phyloP scores from a whole-genome alignment of 2,888 invertebrate species.

The Harpalus rufipes region DNA sequence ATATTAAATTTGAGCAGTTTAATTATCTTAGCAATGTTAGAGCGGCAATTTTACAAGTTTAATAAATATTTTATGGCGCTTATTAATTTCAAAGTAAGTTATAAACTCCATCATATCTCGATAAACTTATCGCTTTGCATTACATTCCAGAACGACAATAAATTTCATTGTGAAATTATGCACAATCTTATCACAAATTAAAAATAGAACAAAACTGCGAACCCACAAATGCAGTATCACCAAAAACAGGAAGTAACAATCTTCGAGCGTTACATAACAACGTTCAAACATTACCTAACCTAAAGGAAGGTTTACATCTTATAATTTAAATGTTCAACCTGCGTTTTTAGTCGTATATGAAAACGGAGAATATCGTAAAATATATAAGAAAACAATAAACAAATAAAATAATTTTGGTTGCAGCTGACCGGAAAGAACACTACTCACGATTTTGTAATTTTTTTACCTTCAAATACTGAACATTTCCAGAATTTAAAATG shows the following conservation, averaged over 20 bases:
- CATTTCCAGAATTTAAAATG: too few species aligned
- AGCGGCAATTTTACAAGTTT: conserved; percentile 6
- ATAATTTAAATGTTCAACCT: too few species aligned
- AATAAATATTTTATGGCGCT: conserved; percentile 32
- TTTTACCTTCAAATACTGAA: too few species aligned
- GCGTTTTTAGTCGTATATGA: too few species aligned
- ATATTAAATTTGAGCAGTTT: neutral
- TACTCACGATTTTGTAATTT: too few species aligned
- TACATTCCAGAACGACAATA: conserved; percentile 39
- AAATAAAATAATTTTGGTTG: too few species aligned
- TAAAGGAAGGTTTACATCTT: neutral
- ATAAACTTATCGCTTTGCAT: conserved; percentile 34
- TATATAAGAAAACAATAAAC: too few species aligned
- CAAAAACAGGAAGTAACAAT: conserved; percentile 52
- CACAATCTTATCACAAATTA: conserved; percentile 55
- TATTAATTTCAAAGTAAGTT: conserved; percentile 25
- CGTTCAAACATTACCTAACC: conserved; percentile 14
- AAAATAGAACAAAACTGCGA: conserved; percentile 51
- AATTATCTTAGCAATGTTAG: conserved; percentile 14
- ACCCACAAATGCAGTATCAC: conserved; percentile 48
- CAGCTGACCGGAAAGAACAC: too few species aligned
- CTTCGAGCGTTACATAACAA: conserved; percentile 36
- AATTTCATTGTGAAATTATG: conserved; percentile 26
- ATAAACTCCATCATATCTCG: conserved; percentile 45
- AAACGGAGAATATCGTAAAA: too few species aligned